Evolutionary conservation across 2,888 invertebrate genomes (phyloP), one percentile per base, ranked within the genome.

Genomic region (Cerceris ruficornis): DNA sequence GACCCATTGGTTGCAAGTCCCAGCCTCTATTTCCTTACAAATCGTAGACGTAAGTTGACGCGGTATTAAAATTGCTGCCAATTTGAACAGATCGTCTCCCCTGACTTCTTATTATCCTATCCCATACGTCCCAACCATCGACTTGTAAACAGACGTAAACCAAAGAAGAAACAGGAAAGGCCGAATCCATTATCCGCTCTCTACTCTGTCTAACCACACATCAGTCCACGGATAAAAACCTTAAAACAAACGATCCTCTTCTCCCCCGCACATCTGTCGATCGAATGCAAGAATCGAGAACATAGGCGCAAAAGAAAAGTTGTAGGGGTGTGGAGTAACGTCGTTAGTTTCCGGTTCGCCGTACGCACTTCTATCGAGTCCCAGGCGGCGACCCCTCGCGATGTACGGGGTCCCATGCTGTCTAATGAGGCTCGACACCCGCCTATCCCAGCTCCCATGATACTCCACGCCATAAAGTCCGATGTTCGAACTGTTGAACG

Each of bases 391-490:
- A 73, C 65, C 69, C 77, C 75, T 83, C 75, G 69, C 83, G 79
- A 82, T 79, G 78, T 81, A 86, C 80, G 83, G 82, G 84, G 83
- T 86, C 85, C 83, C 84, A 82, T 82, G 84, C 79, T 86, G 88
- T 89, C 89, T 90, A 90, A 89, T 90, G 90, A 90, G 88, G 86
- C 90, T 88, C 86, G 88, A 90, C 89, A 86, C 86, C 77, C 78
- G 76, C 80, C 80, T 61, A 67, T 66, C 71, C 64, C 66, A 14
- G 54, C 69, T 69, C 73, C 70, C 79, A 79, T 77, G 82, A 84
- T 79, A 85, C 82, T 76, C 72, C 74, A 58, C 74, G 57, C 77
- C 82, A 75, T 83, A 78, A 77, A 78, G 70, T 66, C 74, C 78
- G 81, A 77, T 70, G 77, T 78, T 80, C 77, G 81, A 79, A 81